These are phyloP conservation scores for Dryococelus australis DNA, from an alignment of 2,888 invertebrate genomes.

Conservation along the genomic window DNA sequence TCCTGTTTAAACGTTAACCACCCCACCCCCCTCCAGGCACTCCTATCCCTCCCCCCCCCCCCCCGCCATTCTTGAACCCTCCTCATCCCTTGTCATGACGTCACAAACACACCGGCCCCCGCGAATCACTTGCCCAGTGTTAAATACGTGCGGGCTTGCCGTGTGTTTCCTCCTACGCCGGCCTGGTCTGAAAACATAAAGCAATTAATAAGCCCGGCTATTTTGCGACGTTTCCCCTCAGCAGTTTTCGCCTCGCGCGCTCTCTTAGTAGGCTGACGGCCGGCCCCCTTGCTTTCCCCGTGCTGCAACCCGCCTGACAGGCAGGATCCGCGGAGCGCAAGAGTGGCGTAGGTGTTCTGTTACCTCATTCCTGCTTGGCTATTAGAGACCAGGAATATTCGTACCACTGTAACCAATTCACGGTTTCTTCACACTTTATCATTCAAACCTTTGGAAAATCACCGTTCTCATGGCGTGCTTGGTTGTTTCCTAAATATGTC, in stretches of 20 bases:
- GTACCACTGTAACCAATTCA: no score
- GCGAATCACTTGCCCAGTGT: slow-evolving; percentile 9
- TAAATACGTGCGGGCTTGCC: neutral
- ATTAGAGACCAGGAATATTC: no score
- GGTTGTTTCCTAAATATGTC: no score
- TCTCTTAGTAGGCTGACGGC: neutral
- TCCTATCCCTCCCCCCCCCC: slow-evolving; percentile 39
- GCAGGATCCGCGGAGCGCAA: neutral
- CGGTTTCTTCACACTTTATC: no score
- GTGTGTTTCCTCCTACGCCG: neutral
- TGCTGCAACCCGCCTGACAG: neutral
- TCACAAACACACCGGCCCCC: neutral
- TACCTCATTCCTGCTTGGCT: no score
- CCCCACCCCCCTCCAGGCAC: slow-evolving; percentile 18
- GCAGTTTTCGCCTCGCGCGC: neutral
- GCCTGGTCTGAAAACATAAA: neutral
- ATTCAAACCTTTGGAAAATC: no score
- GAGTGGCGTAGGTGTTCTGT: neutral
- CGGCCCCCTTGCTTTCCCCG: slow-evolving; percentile 1
- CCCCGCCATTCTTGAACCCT: slow-evolving; percentile 54
- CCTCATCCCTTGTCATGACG: slow-evolving; percentile 34
- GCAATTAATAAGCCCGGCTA: slow-evolving; percentile 16
- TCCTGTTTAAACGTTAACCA: slow-evolving; percentile 59
- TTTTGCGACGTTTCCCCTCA: neutral
- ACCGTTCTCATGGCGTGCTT: no score